A percentile compares a stretch with the other conserved stretches of the same genome.
Evolutionary conservation across 2,113 vertebrate genomes (phyloP).

Genomic region (Rhea pennata): DNA sequence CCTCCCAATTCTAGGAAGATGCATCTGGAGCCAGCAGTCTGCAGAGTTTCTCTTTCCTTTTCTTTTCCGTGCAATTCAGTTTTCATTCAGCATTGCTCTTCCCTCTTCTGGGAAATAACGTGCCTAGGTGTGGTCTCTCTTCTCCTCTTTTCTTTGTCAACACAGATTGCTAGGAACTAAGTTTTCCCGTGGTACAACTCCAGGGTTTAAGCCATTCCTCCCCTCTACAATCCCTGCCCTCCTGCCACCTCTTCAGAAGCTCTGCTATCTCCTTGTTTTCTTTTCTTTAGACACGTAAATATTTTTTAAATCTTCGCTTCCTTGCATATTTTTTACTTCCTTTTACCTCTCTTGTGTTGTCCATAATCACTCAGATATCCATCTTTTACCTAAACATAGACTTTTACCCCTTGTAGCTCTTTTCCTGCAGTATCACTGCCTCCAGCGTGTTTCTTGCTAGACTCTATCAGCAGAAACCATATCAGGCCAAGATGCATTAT

Average conservation of each 20-base stretch:
- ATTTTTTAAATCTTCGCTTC: neutral
- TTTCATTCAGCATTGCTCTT: neutral
- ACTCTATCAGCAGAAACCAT: neutral
- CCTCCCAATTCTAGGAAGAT: neutral
- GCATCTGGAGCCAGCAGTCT: neutral
- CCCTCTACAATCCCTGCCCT: neutral
- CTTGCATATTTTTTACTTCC: neutral
- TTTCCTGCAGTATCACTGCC: neutral
- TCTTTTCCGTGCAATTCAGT: neutral
- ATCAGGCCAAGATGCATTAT: fast-evolving
- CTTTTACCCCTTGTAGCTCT: neutral
- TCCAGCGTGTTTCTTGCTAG: neutral
- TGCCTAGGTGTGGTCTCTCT: neutral
- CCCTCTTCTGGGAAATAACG: neutral
- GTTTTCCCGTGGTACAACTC: neutral
- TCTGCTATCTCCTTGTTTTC: neutral
- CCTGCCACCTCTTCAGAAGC: neutral
- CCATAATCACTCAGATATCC: neutral
- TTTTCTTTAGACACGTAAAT: neutral
- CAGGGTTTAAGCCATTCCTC: neutral
- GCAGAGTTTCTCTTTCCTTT: neutral
- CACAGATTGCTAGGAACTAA: neutral
- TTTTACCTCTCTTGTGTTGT: neutral
- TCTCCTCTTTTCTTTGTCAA: neutral
- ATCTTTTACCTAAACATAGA: neutral